These are phyloP conservation scores for Diorhabda carinulata DNA, from an alignment of 1,140 invertebrate genomes.

Conservation along the genomic window DNA sequence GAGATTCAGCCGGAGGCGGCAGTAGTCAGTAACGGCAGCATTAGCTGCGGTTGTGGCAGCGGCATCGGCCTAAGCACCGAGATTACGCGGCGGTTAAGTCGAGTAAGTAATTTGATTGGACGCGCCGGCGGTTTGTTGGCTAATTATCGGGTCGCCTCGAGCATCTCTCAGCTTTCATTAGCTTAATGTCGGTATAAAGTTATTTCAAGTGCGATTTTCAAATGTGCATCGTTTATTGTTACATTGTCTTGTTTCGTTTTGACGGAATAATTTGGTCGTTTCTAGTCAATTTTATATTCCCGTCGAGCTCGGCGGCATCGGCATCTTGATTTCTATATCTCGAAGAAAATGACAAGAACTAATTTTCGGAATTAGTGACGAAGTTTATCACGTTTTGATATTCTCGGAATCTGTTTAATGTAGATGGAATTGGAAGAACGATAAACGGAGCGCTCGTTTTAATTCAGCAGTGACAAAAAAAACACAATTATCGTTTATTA, in stretches of 20 bases:
- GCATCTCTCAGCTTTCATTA: conserved; percentile 39
- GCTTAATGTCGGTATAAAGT: conserved; percentile 30
- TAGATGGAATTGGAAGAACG: background rate
- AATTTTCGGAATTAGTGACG: background rate
- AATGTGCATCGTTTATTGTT: conserved; percentile 16
- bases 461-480: background rate
- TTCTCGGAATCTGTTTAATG: background rate
- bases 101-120: conserved; percentile 38
- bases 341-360: background rate
- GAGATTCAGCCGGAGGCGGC: background rate
- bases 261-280: background rate
- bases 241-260: conserved; percentile 11
- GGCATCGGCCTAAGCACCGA: conserved; percentile 11
- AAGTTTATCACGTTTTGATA: background rate
- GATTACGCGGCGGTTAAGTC: conserved; percentile 11
- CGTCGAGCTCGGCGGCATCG: background rate
- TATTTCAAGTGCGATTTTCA: conserved; percentile 10
- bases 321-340: background rate
- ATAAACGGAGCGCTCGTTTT: background rate
- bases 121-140: conserved; percentile 38
- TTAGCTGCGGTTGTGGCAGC: background rate
- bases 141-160: conserved; percentile 39
- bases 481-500: conserved; percentile 2
- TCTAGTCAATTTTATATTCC: background rate
- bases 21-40: background rate